Percentiles rank a stretch among this genome's conserved stretches.
Conservation (phyloP, 2,888 invertebrate species). For the Troglohyphantes excavatus region DNA sequence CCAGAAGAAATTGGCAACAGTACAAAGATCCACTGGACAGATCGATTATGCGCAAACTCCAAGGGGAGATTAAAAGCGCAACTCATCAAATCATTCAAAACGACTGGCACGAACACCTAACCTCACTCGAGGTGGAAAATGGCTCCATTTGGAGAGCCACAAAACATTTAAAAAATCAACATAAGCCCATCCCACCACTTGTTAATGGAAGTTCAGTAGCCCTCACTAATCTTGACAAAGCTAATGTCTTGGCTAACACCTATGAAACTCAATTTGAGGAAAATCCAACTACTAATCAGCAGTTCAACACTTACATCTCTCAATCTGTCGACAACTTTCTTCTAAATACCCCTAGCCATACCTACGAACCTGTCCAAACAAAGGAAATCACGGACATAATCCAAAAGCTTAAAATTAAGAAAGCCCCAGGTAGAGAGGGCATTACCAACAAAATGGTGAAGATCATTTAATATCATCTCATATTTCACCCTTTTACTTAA, state of each 20-base stretch:
- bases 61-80: too few species aligned
- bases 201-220: background rate
- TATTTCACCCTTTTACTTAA: background rate
- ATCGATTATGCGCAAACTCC: too few species aligned
- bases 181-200: background rate
- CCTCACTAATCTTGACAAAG: background rate
- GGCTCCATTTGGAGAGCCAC: background rate
- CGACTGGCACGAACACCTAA: too few species aligned
- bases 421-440: background rate
- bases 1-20: too few species aligned
- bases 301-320: background rate
- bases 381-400: background rate
- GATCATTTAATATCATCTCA: background rate
- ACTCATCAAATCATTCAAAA: too few species aligned
- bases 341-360: background rate
- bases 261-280: background rate
- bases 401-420: background rate
- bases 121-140: background rate
- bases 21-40: too few species aligned
- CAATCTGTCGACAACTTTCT: background rate
- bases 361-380: background rate
- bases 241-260: background rate
- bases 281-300: background rate
- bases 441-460: conserved; percentile 33
- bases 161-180: background rate